A percentile compares a stretch with the other conserved stretches of the same genome.
Conservation (phyloP, 2,797 vertebrate genomes). For the Thaleichthys pacificus region DNA sequence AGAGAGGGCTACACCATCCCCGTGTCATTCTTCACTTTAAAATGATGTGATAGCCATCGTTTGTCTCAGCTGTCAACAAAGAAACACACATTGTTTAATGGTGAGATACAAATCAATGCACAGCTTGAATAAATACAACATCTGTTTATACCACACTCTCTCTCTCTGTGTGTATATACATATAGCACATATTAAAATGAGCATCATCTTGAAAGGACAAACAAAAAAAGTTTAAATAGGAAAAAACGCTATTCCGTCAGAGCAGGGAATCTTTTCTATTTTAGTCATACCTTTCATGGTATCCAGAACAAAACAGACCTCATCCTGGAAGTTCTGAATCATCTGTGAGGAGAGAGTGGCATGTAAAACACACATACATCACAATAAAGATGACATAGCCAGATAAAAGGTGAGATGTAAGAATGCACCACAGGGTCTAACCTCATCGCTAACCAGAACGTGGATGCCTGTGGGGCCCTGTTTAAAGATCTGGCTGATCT, state of each 20-base stretch:
- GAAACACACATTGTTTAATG: neutral
- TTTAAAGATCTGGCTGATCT: constrained; percentile 96
- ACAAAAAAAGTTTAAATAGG: neutral
- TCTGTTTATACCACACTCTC: neutral
- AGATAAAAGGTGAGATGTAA: neutral
- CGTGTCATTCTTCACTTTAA: constrained; percentile 80
- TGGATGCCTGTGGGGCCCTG: constrained; percentile 96
- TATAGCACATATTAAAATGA: neutral
- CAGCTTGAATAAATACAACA: neutral
- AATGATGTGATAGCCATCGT: constrained; percentile 95
- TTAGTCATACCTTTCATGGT: constrained; percentile 91
- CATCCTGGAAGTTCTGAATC: constrained; percentile 98
- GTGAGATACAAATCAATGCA: neutral
- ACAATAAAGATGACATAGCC: neutral
- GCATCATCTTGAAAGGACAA: neutral
- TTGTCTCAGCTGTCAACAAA: constrained; percentile 83
- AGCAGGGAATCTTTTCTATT: neutral
- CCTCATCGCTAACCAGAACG: constrained; percentile 95
- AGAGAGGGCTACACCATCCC: constrained; percentile 37
- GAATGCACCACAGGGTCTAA: constrained; percentile 45
- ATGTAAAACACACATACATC: neutral
- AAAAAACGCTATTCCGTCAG: neutral
- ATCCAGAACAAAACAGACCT: constrained; percentile 95
- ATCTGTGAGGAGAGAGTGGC: constrained; percentile 75
- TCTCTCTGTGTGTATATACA: neutral